Conservation (phyloP, 2,113 vertebrate species). For the Coreoperca whiteheadi region DNA sequence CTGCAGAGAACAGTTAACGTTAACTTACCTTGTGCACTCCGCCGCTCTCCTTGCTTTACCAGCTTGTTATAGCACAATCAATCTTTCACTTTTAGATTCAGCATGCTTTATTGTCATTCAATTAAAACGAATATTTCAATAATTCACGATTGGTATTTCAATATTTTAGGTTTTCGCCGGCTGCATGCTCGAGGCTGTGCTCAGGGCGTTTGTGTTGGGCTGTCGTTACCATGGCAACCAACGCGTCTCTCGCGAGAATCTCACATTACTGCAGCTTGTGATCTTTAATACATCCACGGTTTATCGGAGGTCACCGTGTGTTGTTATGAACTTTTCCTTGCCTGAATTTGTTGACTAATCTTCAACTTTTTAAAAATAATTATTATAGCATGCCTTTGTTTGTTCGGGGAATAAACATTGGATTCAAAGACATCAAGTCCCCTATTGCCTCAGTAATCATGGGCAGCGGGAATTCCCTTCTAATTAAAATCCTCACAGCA, state of each 20-base stretch:
- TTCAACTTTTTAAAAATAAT: conserved; percentile 16
- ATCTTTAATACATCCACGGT: too few species aligned
- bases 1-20: not conserved
- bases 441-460: conserved; percentile 67
- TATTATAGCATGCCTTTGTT: conserved; percentile 37
- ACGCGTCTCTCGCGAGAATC: conserved; percentile 55
- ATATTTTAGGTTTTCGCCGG: not conserved
- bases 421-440: conserved; percentile 65
- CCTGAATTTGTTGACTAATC: conserved; percentile 20
- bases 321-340: conserved; percentile 4
- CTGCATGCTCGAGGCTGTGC: not conserved
- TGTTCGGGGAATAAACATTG: conserved; percentile 55
- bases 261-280: accelerated
- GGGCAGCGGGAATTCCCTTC: conserved; percentile 71
- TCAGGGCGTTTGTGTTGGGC: conserved; percentile 33
- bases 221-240: conserved; percentile 58
- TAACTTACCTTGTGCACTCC: not conserved
- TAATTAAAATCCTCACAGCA: conserved; percentile 76
- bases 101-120: not conserved
- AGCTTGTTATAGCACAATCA: not conserved
- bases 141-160: not conserved
- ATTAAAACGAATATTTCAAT: not conserved
- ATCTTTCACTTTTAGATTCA: not conserved
- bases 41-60: not conserved
- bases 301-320: not conserved